Evolutionary conservation across 2,888 invertebrate genomes (phyloP), one percentile per base, ranked within the genome.

Genomic region (Folsomia manolachei): DNA sequence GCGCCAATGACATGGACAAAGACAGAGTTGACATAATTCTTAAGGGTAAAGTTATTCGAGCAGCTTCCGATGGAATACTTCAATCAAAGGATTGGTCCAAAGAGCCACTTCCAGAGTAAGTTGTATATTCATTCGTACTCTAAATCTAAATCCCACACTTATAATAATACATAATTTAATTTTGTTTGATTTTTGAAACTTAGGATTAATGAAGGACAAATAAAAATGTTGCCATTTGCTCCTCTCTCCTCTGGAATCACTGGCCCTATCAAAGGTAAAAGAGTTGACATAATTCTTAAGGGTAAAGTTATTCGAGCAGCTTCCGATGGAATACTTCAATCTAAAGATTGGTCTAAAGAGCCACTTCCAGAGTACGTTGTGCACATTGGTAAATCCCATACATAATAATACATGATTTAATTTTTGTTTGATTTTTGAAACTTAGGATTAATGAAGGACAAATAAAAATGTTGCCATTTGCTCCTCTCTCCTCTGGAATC

Each of bases 1-100:
- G 95, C 82, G 89, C 90, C 82, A 92, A 93, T 18, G 89, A 89
- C 74, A 89, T 93, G 80, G 96, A 97, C 83, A 93, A 94, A 83
- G 95, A 97, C 86, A 91, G 94, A 85, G 94, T 97, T 73, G 95
- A 97, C 84, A 93, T 94, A 78, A 93, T 94, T 82, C 87, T 99
- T 71, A 96, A 96, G 84, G 95, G 95, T 53, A 93, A 96, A 85
- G 91, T 98, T 76, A 95, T 94, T 69, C 90, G 92, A 71, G 93
- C 96, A 19, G 93, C 95, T 63, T 91, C 91, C 82, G 91, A 91
- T 81, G 94, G 94, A 76, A 91, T 92, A 79, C 88, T 95, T 62
- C 91, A 91, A 89, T 90, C 90, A 1, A 92, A 94, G 82, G 94
- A 98, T 86, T 99, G 99, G 99, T 91, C 91, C 81, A 90, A 89